These are phyloP conservation scores for Crocidura indochinensis DNA, from an alignment of 2,797 vertebrate species.

Conservation along the genomic window DNA sequence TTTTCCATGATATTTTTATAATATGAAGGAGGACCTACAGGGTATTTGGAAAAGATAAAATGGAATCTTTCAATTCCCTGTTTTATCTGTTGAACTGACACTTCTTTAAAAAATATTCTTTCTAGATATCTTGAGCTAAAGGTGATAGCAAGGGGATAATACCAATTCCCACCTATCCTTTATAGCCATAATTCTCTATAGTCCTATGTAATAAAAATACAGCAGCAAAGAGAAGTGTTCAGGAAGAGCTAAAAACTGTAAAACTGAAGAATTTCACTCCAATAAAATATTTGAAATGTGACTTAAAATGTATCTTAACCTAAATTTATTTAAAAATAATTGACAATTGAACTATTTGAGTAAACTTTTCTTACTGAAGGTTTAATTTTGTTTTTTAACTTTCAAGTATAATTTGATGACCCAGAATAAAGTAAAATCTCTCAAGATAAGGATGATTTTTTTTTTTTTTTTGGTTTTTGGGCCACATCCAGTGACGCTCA, in stretches of 20 bases:
- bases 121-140: conserved; percentile 19
- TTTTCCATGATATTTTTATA: background rate
- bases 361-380: background rate
- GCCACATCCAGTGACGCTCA: too few relatives aligned
- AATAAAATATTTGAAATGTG: background rate
- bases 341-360: background rate
- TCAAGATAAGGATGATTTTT: conserved; percentile 20
- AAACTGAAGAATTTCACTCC: conserved; percentile 37
- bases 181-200: background rate
- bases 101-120: background rate
- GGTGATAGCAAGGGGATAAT: background rate
- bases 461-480: too few relatives aligned
- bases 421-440: background rate
- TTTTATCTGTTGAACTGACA: conserved; percentile 13
- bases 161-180: background rate
- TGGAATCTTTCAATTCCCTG: conserved; percentile 44
- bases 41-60: conserved; percentile 10
- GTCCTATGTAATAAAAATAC: background rate
- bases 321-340: conserved; percentile 35
- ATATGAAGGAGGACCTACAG: background rate
- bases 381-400: background rate
- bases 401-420: background rate
- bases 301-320: conserved; percentile 8
- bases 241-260: background rate
- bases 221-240: background rate